These are phyloP conservation scores for Griposia aprilina DNA, from an alignment of 2,888 invertebrate genomes.

Conservation along the genomic window DNA sequence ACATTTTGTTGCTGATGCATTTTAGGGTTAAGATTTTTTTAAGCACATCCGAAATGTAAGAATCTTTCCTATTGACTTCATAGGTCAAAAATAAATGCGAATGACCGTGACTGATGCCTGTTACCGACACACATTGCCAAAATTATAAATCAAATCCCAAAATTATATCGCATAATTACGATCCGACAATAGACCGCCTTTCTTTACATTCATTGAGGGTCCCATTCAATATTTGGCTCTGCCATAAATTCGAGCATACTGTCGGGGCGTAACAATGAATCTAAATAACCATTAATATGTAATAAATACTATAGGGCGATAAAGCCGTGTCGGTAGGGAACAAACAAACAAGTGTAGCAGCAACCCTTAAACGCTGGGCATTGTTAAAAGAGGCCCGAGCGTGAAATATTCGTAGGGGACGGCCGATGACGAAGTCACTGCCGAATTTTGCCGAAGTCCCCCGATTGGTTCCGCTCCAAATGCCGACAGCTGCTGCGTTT, in stretches of 20 bases:
- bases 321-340: constrained; percentile 86
- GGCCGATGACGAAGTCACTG: constrained; percentile 75
- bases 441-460: constrained; percentile 79
- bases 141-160: constrained; percentile 70
- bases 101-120: constrained; percentile 38
- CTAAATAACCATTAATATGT: constrained; percentile 91
- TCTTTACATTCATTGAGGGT: constrained; percentile 81
- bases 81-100: constrained; percentile 3
- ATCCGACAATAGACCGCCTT: constrained; percentile 77
- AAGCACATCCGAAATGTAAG: not conserved
- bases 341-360: constrained; percentile 89
- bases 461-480: constrained; percentile 89
- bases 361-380: constrained; percentile 84
- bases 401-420: constrained; percentile 77
- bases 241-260: constrained; percentile 90
- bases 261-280: constrained; percentile 89
- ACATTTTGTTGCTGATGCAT: not conserved
- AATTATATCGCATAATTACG: constrained; percentile 82
- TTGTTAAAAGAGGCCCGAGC: constrained; percentile 79
- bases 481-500: constrained; percentile 89
- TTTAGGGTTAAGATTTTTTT: constrained; percentile 10
- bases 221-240: constrained; percentile 85
- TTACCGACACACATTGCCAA: constrained; percentile 55
- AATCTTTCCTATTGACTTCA: not conserved
- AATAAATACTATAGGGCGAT: constrained; percentile 90